phyloP scores from a whole-genome alignment of 2,888 invertebrate species.

The Falcaria lacertinaria region DNA sequence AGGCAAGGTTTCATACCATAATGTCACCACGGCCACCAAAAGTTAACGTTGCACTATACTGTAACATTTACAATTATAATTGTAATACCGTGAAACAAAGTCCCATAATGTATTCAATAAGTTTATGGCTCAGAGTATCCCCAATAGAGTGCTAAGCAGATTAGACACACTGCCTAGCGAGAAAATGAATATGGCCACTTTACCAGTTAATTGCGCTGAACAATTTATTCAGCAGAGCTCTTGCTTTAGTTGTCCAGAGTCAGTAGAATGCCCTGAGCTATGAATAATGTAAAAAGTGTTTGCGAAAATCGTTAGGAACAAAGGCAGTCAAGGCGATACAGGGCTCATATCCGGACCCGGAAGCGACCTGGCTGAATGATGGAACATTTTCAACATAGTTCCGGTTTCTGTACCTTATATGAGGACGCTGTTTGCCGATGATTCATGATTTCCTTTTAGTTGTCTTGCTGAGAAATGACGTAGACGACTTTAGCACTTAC shows the following conservation, averaged over 20 bases:
- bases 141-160: neutral
- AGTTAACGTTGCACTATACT: no score
- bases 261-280: slow-evolving; percentile 24
- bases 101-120: no score
- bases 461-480: slow-evolving; percentile 10
- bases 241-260: slow-evolving; percentile 27
- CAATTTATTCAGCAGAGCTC: slow-evolving; percentile 33
- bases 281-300: slow-evolving; percentile 21
- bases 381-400: slow-evolving; percentile 37
- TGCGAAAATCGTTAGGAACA: slow-evolving; percentile 29
- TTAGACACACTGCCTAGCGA: neutral
- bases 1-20: no score
- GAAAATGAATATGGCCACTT: slow-evolving; percentile 1
- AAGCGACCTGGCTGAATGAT: slow-evolving; percentile 42
- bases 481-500: neutral
- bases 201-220: slow-evolving; percentile 28
- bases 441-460: slow-evolving; percentile 41
- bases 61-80: no score
- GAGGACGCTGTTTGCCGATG: slow-evolving; percentile 31
- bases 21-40: no score
- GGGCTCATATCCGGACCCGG: slow-evolving; percentile 46
- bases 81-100: no score
- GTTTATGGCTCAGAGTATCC: neutral
- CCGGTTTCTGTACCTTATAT: slow-evolving; percentile 30
- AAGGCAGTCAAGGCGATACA: slow-evolving; percentile 45